Conservation (phyloP, 2,113 vertebrate genomes). For the Cololabis saira region DNA sequence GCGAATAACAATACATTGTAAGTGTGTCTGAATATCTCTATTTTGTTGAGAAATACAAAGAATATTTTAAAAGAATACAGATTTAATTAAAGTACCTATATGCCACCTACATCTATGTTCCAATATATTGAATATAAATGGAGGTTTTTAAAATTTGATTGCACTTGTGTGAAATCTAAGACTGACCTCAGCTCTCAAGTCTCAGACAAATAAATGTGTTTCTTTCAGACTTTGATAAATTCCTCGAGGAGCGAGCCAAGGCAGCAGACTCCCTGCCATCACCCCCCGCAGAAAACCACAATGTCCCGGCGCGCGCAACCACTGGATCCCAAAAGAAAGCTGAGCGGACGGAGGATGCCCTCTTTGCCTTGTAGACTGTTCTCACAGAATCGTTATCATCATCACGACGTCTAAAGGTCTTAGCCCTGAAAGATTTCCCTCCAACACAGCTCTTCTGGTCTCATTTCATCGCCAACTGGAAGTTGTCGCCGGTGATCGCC, state of each 20-base stretch:
- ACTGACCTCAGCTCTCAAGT: neutral
- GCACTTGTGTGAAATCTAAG: neutral
- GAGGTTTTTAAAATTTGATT: neutral
- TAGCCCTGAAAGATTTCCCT: conserved; percentile 17
- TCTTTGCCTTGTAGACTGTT: conserved; percentile 92
- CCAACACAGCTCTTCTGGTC: conserved; percentile 21
- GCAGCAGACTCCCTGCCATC: conserved; percentile 87
- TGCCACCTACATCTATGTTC: neutral
- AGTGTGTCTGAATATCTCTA: no score
- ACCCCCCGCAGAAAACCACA: conserved; percentile 80
- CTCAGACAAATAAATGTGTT: conserved; percentile 16
- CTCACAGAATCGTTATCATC: conserved; percentile 26
- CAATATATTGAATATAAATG: neutral
- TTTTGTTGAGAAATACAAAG: no score
- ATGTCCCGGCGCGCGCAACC: conserved; percentile 69
- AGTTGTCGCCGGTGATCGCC: conserved; percentile 41
- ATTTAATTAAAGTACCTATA: no score
- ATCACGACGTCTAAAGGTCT: conserved; percentile 20
- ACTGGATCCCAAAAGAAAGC: conserved; percentile 87
- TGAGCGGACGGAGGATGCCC: conserved; percentile 91
- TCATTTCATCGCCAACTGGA: conserved; percentile 41
- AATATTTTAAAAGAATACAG: no score
- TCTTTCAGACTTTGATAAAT: conserved; percentile 94
- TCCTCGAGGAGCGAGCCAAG: conserved; percentile 95
- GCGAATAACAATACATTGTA: no score